Conservation (phyloP, 92 coral and sea anemone genomes). For the Meandrina meandrites region DNA sequence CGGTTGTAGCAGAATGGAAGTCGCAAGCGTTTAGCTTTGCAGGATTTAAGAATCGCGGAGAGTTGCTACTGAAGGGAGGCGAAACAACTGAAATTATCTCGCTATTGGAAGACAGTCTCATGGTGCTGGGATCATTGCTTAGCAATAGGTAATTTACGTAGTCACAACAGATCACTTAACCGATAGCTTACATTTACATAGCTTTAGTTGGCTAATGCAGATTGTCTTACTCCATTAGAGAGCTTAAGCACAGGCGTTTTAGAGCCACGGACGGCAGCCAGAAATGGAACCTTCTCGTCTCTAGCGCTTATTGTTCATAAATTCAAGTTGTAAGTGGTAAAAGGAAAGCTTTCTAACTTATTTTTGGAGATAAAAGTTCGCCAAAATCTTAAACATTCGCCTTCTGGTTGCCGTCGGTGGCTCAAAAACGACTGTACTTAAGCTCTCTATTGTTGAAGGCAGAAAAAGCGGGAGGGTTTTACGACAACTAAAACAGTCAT, state of each 20-base stretch:
- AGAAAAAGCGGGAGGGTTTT: not conserved
- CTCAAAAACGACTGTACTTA: too few species aligned
- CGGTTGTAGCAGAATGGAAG: conserved; percentile 90
- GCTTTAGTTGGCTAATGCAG: not conserved
- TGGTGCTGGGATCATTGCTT: conserved; percentile 80
- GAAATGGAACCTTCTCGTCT: too few species aligned
- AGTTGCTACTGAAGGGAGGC: conserved; percentile 80
- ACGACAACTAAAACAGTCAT: not conserved
- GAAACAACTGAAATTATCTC: conserved; percentile 92
- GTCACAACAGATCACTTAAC: not conserved
- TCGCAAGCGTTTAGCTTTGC: conserved; percentile 76
- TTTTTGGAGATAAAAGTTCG: too few species aligned
- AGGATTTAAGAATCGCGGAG: conserved; percentile 82
- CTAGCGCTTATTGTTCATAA: too few species aligned
- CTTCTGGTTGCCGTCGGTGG: too few species aligned
- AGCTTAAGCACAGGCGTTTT: too few species aligned
- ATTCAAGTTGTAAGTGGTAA: too few species aligned
- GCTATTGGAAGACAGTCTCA: conserved; percentile 85
- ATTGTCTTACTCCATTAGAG: too few species aligned
- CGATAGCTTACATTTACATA: not conserved
- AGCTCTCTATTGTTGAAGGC: too few species aligned
- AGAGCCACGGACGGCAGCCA: too few species aligned
- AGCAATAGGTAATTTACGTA: conserved; percentile 71
- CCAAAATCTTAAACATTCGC: too few species aligned
- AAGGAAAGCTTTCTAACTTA: too few species aligned